Conservation (phyloP, 2,113 vertebrate species). For the Bos javanicus region DNA sequence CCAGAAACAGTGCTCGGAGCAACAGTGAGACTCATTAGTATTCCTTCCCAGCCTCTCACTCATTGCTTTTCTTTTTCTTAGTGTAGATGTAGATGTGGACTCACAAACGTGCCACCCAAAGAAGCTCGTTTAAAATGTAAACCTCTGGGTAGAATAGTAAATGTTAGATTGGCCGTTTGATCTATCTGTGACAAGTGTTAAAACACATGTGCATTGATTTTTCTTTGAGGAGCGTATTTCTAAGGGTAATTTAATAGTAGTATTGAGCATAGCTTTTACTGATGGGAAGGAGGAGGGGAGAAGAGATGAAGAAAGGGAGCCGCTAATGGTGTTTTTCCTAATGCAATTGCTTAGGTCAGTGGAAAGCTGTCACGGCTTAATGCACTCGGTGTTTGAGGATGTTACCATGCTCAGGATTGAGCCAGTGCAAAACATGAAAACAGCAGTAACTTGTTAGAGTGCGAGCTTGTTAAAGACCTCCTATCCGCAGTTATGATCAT, state of each 20-base stretch:
- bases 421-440: slow-evolving; percentile 78
- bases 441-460: slow-evolving; percentile 77
- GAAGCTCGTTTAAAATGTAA: slow-evolving; percentile 62
- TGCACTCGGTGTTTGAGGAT: slow-evolving; percentile 76
- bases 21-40: neutral
- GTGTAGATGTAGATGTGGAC: neutral
- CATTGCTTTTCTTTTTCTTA: neutral
- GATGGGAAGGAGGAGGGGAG: slow-evolving; percentile 38
- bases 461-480: slow-evolving; percentile 76
- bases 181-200: slow-evolving; percentile 82
- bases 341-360: slow-evolving; percentile 84
- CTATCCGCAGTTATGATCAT: slow-evolving; percentile 68
- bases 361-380: slow-evolving; percentile 82
- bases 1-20: neutral
- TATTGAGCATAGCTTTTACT: slow-evolving; percentile 79
- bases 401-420: slow-evolving; percentile 77
- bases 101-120: slow-evolving; percentile 12
- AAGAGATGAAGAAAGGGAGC: slow-evolving; percentile 76
- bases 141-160: slow-evolving; percentile 70
- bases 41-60: neutral
- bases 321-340: slow-evolving; percentile 81
- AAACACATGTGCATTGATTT: slow-evolving; percentile 84
- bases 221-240: slow-evolving; percentile 77
- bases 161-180: slow-evolving; percentile 79
- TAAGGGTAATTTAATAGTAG: slow-evolving; percentile 85